Conservation (phyloP, 2,113 vertebrate genomes). For the Carassius carassius region DNA sequence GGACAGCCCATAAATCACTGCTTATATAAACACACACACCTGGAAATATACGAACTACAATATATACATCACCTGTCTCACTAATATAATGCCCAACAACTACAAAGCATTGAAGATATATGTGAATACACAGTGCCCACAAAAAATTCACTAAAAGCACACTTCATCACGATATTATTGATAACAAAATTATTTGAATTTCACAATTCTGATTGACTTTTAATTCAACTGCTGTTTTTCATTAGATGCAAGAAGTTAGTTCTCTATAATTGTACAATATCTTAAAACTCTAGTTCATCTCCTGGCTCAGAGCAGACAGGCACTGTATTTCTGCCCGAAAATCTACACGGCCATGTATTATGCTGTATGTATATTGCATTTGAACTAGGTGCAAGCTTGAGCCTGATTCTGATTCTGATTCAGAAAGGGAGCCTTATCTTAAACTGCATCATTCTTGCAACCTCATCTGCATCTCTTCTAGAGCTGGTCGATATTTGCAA, state of each 20-base stretch:
- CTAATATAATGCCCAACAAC: neutral
- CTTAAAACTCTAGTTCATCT: neutral
- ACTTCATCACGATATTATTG: too few species aligned
- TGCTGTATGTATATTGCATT: neutral
- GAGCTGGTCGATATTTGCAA: neutral
- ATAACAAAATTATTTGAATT: neutral
- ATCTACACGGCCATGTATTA: neutral
- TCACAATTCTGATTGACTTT: neutral
- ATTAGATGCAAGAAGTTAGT: neutral
- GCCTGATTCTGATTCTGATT: neutral
- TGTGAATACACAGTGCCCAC: neutral
- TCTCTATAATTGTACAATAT: neutral
- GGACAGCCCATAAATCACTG: constrained; percentile 51
- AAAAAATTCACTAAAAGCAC: neutral
- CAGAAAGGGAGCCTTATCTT: neutral
- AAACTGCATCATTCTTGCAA: neutral
- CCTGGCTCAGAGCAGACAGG: neutral
- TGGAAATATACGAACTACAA: constrained; percentile 30
- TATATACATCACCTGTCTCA: neutral
- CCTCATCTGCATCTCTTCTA: neutral
- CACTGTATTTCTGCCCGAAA: neutral
- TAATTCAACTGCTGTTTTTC: neutral
- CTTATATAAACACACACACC: constrained; percentile 36
- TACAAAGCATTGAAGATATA: neutral
- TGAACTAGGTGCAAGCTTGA: neutral